These are phyloP conservation scores for Diabrotica balteata DNA, from an alignment of 2,888 invertebrate species.

Conservation along the genomic window DNA sequence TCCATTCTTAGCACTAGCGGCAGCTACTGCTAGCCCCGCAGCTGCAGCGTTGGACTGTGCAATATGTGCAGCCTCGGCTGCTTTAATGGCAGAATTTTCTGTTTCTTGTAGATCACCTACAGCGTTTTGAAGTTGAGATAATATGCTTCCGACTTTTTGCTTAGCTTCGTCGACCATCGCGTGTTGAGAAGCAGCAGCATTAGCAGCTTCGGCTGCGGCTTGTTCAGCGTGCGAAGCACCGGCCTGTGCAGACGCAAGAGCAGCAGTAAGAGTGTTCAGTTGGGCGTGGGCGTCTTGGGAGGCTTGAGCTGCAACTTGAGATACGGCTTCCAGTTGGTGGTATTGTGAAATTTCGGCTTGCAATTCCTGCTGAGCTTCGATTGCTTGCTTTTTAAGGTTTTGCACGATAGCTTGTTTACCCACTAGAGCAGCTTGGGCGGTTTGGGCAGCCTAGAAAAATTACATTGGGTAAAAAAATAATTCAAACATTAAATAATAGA, in stretches of 20 bases:
- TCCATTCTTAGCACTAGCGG: constrained; percentile 37
- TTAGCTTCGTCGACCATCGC: constrained; percentile 63
- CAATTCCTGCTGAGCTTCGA: constrained; percentile 70
- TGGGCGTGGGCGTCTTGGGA: constrained; percentile 73
- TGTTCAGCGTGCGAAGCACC: constrained; percentile 39
- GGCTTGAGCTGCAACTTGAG: constrained; percentile 71
- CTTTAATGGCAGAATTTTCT: constrained; percentile 71
- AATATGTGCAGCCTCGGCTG: constrained; percentile 70
- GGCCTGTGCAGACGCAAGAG: constrained; percentile 60
- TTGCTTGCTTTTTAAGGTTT: constrained; percentile 71
- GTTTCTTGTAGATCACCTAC: constrained; percentile 75
- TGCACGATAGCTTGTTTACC: constrained; percentile 64
- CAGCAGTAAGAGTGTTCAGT: constrained; percentile 72
- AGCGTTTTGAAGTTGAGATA: constrained; percentile 72
- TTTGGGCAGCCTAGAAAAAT: constrained; percentile 63
- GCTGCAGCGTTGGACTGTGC: constrained; percentile 76
- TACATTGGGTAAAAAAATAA: no score
- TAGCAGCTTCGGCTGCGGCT: constrained; percentile 40
- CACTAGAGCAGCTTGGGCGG: constrained; percentile 68
- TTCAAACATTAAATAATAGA: no score
- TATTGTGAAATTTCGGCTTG: constrained; percentile 73
- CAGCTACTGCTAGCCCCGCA: constrained; percentile 52
- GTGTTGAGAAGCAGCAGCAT: constrained; percentile 41
- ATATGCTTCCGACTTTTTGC: constrained; percentile 68
- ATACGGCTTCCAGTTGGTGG: constrained; percentile 72